These are phyloP conservation scores for Muricea muricata DNA, from an alignment of 92 coral and sea anemone genomes.

Conservation along the genomic window DNA sequence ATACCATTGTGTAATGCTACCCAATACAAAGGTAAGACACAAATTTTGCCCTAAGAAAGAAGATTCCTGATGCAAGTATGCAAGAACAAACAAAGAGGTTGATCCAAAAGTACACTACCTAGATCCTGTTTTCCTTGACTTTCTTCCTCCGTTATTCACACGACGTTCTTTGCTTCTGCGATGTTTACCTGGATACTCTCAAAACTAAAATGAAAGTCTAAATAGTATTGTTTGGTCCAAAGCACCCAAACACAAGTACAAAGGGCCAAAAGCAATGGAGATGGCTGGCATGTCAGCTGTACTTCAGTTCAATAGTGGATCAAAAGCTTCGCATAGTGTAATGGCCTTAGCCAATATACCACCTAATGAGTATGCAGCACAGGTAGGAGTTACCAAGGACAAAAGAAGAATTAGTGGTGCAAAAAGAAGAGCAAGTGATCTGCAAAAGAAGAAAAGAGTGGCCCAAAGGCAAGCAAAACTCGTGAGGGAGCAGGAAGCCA, in stretches of 20 bases:
- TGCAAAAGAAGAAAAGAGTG: background rate
- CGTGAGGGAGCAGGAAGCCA: background rate
- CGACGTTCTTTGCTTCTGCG: conserved; percentile 35
- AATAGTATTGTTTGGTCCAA: conserved; percentile 46
- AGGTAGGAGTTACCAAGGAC: background rate
- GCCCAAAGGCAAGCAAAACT: background rate
- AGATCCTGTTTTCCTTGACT: conserved; percentile 23
- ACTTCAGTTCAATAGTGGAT: conserved; percentile 38
- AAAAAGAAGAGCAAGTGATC: conserved; percentile 17
- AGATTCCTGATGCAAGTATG: conserved; percentile 52
- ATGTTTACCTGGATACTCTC: conserved; percentile 43
- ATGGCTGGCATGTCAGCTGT: no score
- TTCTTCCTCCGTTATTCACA: background rate
- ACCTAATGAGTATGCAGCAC: conserved; percentile 6
- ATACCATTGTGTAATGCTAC: no score
- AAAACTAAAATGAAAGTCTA: background rate
- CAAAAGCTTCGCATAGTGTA: background rate
- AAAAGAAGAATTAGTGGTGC: conserved; percentile 4
- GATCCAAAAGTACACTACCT: conserved; percentile 25
- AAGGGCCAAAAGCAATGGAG: conserved; percentile 27
- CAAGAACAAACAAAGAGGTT: conserved; percentile 18
- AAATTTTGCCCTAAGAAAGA: conserved; percentile 35
- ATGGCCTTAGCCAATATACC: conserved; percentile 10
- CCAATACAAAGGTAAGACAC: conserved; percentile 41
- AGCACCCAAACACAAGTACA: conserved; percentile 39